Conservation (phyloP, 2,113 vertebrate species). For the Alligator sinensis region DNA sequence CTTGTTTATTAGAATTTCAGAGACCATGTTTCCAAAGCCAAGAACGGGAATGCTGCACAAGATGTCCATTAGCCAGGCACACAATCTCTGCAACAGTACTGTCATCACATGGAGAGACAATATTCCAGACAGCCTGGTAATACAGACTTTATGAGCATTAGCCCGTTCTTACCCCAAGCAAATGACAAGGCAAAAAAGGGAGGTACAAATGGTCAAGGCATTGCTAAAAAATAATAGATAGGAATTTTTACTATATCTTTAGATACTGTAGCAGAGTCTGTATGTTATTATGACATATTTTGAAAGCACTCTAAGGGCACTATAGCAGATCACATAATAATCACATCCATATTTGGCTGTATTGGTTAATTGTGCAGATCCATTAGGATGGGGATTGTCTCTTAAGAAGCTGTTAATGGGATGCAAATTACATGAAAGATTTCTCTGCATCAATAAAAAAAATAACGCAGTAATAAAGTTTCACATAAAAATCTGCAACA, state of each 20-base stretch:
- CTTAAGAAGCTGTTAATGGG: conserved; percentile 44
- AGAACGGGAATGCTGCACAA: accelerated
- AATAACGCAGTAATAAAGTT: conserved; percentile 31
- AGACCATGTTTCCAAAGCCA: not conserved
- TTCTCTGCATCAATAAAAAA: conserved; percentile 36
- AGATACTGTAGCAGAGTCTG: not conserved
- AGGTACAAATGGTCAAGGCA: not conserved
- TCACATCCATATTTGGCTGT: conserved; percentile 33
- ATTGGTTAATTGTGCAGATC: conserved; percentile 29
- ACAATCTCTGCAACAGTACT: not conserved
- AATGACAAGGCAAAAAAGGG: not conserved
- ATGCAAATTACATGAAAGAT: conserved; percentile 28
- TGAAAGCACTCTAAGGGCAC: not conserved
- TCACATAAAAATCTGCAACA: conserved; percentile 42
- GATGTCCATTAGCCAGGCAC: not conserved
- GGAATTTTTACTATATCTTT: conserved; percentile 40
- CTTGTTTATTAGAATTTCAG: not conserved
- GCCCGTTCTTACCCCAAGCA: too few relatives aligned
- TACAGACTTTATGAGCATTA: too few relatives aligned
- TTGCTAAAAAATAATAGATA: conserved; percentile 6
- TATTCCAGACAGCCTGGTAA: too few relatives aligned
- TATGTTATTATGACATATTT: not conserved
- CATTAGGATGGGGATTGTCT: conserved; percentile 8
- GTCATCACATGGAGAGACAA: too few relatives aligned
- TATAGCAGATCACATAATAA: not conserved